phyloP scores from a whole-genome alignment of 1,140 invertebrate species.

The Lordiphosa collinella region DNA sequence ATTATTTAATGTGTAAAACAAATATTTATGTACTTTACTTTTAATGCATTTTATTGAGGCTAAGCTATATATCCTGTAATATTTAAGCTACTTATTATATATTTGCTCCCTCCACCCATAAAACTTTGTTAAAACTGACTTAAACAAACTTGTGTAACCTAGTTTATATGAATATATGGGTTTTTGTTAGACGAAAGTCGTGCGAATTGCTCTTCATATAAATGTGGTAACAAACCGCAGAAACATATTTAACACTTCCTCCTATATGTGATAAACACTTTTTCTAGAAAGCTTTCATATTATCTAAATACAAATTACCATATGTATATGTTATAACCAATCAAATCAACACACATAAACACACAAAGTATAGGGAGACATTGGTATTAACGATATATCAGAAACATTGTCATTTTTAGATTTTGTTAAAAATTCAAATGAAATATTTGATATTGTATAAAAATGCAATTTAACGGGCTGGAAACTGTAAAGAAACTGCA shows the following conservation, averaged over 20 bases:
- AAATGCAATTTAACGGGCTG: too few species aligned
- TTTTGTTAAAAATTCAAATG: too few species aligned
- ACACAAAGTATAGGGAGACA: slow-evolving; percentile 13
- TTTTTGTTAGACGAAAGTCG: background rate
- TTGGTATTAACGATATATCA: background rate
- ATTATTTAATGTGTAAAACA: slow-evolving; percentile 8
- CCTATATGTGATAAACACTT: slow-evolving; percentile 76
- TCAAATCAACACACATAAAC: slow-evolving; percentile 21
- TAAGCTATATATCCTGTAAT: slow-evolving; percentile 46
- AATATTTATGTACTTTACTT: slow-evolving; percentile 33
- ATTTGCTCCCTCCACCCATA: background rate
- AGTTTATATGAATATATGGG: background rate
- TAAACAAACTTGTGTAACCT: slow-evolving; percentile 16
- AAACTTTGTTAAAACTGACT: slow-evolving; percentile 30
- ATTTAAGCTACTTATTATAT: slow-evolving; percentile 20
- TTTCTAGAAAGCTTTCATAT: slow-evolving; percentile 75
- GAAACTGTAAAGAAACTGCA: too few species aligned
- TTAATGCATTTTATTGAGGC: slow-evolving; percentile 69
- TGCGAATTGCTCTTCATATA: slow-evolving; percentile 4
- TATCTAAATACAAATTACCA: slow-evolving; percentile 41
- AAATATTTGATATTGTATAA: too few species aligned
- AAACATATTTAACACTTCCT: slow-evolving; percentile 76
- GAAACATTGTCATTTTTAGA: too few species aligned
- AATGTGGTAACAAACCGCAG: slow-evolving; percentile 14
- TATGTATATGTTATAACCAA: slow-evolving; percentile 41